A percentile compares a stretch with the other conserved stretches of the same genome.
phyloP scores from a whole-genome alignment of 2,888 invertebrate species.

The Harpalus rufipes region DNA sequence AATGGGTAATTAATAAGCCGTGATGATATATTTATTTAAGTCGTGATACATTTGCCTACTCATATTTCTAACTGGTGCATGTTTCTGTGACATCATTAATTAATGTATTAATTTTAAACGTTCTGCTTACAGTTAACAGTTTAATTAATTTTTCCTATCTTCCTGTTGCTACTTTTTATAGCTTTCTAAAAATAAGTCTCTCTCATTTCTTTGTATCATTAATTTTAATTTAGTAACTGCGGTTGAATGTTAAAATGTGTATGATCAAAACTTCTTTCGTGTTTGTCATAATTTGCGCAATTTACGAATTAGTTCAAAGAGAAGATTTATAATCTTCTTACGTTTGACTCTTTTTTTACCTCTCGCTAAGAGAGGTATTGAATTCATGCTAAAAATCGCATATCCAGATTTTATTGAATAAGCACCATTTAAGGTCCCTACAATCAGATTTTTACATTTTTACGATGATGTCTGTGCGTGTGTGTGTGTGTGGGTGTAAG shows the following conservation, averaged over 20 bases:
- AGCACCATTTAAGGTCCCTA: too few species aligned
- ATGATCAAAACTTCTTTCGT: not conserved
- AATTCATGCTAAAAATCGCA: too few species aligned
- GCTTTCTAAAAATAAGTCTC: not conserved
- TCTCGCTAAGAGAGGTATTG: too few species aligned
- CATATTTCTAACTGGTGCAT: not conserved
- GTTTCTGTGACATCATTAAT: not conserved
- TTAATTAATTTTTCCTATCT: not conserved
- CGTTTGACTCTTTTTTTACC: too few species aligned
- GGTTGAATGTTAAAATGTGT: not conserved
- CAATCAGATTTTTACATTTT: too few species aligned
- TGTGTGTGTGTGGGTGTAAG: too few species aligned
- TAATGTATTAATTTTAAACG: not conserved
- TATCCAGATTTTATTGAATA: too few species aligned
- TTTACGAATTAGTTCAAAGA: slow-evolving; percentile 19
- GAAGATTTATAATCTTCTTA: slow-evolving; percentile 30
- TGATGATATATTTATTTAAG: too few species aligned
- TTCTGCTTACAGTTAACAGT: not conserved
- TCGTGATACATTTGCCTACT: too few species aligned
- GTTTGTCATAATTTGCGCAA: not conserved
- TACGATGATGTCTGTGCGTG: too few species aligned
- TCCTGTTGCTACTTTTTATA: not conserved
- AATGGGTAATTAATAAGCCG: too few species aligned
- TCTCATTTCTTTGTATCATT: not conserved
- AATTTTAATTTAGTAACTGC: not conserved